Percentiles rank a stretch among this genome's conserved stretches.
Evolutionary conservation across 92 coral and sea anemone genomes (phyloP).

Genomic region (Actinostola sp.): DNA sequence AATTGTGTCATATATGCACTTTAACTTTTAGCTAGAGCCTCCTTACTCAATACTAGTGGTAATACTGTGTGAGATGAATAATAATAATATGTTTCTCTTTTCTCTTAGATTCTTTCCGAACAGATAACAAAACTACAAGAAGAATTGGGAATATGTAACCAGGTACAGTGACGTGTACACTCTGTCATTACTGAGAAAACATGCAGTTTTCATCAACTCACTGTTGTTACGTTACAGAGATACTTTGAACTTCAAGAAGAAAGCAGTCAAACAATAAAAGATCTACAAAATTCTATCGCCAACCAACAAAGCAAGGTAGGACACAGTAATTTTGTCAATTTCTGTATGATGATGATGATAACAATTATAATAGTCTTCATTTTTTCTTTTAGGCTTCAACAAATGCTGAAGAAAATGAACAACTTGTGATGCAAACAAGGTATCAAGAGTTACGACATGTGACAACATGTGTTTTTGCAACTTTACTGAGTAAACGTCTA

Average conservation of each 20-base stretch:
- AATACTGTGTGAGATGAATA: too few species aligned
- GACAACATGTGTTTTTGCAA: neutral
- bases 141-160: constrained; percentile 53
- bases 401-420: constrained; percentile 78
- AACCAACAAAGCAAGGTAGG: constrained; percentile 80
- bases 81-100: constrained; percentile 6
- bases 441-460: too few species aligned
- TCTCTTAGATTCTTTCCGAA: constrained; percentile 58
- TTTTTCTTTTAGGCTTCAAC: constrained; percentile 60
- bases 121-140: constrained; percentile 76
- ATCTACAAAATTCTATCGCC: constrained; percentile 65
- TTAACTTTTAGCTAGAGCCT: too few species aligned
- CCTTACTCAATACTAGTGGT: too few species aligned
- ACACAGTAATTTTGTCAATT: too few species aligned
- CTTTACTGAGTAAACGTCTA: too few species aligned
- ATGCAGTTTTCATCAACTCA: neutral
- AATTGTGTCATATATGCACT: too few species aligned
- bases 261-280: constrained; percentile 59
- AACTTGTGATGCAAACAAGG: constrained; percentile 65
- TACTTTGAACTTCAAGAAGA: constrained; percentile 66
- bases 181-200: neutral
- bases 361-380: neutral
- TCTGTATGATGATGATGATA: neutral
- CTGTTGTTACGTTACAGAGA: constrained; percentile 35
- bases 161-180: constrained; percentile 48